Base-by-base conservation (phyloP, 2,888 invertebrate genomes). In the Dicroscelio sp. region DNA sequence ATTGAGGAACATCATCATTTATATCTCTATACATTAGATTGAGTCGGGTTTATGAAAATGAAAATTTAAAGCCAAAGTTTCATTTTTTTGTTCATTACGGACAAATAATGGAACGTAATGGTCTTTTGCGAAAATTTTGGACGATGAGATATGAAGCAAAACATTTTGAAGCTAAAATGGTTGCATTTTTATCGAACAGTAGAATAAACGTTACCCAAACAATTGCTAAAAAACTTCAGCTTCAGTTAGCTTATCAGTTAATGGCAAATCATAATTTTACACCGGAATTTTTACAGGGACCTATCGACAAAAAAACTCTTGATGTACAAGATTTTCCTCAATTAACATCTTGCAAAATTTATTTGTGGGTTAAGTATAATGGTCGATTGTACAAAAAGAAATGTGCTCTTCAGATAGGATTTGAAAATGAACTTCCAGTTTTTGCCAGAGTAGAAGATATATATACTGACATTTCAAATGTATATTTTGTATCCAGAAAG, bases 51-150 rank as follows among this genome's bases (percentile, higher is more conserved):
- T 92, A 80, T 67, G 48, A 60, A 27, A 60, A 69, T n/a, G 60
- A 84, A 38, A 73, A n/a, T 5, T 48, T 93, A 27, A 90, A 90
- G 80, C 92, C 93, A 0, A 95, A 94, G 84, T 93, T 92, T 83
- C 94, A 95, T 73, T 93, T 88, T 88, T 48, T 94, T 14, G 35
- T 43, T 10, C 95, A 95, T 85, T 95, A 94, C 82, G 88, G 90
- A 8, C 5, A 80, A 14, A 88, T 94, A 48, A 93, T 94, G 78
- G 67, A 78, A 67, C 4, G 2, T 17, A 35, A n/a, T 58, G 88
- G 88, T 38, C 88, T 83, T 17, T n/a, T 88, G n/a, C n/a, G 38
- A 8, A 8, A 20, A 33, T 83, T 88, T 52, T 83, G 78, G 76
- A 5, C 35, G 0, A 88, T 88, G 88, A 6, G 82, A 4, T 82